These are phyloP conservation scores for Gallinago media DNA, from an alignment of 2,113 vertebrate species.

Conservation along the genomic window DNA sequence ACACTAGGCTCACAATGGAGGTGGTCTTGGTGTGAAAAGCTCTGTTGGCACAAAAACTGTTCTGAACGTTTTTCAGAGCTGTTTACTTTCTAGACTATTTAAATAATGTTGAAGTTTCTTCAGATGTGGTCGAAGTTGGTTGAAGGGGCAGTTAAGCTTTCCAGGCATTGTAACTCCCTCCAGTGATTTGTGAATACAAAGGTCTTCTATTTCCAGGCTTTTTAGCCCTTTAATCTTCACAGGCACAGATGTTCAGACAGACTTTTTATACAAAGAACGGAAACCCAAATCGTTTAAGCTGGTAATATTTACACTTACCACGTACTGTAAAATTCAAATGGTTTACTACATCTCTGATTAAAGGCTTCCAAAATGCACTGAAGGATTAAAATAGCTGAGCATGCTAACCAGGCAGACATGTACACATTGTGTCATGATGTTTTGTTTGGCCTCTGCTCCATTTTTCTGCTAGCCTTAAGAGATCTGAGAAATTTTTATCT, in stretches of 20 bases:
- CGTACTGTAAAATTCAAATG: background rate
- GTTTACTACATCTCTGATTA: slow-evolving; percentile 37
- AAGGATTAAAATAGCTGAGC: slow-evolving; percentile 43
- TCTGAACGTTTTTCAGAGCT: background rate
- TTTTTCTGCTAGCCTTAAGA: slow-evolving; percentile 20
- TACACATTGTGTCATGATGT: slow-evolving; percentile 46
- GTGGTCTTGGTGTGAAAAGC: slow-evolving; percentile 16
- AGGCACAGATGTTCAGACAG: slow-evolving; percentile 50
- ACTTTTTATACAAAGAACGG: slow-evolving; percentile 48
- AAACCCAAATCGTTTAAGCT: slow-evolving; percentile 42
- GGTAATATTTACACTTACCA: slow-evolving; percentile 53
- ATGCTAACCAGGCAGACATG: background rate
- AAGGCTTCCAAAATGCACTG: slow-evolving; percentile 38
- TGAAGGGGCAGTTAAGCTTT: slow-evolving; percentile 35
- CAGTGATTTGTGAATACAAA: slow-evolving; percentile 57
- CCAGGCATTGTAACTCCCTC: slow-evolving; percentile 29
- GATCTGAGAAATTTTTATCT: slow-evolving; percentile 12
- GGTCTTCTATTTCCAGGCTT: slow-evolving; percentile 65
- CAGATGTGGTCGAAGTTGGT: slow-evolving; percentile 51
- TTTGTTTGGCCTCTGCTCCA: slow-evolving; percentile 44
- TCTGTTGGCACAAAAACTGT: background rate
- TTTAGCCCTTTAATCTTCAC: slow-evolving; percentile 48
- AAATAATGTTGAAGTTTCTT: slow-evolving; percentile 49
- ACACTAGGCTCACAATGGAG: background rate
- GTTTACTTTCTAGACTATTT: slow-evolving; percentile 34